Percentiles rank a stretch among this genome's conserved stretches.
Conservation (phyloP, 2,113 vertebrate genomes). For the Furnarius figulus region DNA sequence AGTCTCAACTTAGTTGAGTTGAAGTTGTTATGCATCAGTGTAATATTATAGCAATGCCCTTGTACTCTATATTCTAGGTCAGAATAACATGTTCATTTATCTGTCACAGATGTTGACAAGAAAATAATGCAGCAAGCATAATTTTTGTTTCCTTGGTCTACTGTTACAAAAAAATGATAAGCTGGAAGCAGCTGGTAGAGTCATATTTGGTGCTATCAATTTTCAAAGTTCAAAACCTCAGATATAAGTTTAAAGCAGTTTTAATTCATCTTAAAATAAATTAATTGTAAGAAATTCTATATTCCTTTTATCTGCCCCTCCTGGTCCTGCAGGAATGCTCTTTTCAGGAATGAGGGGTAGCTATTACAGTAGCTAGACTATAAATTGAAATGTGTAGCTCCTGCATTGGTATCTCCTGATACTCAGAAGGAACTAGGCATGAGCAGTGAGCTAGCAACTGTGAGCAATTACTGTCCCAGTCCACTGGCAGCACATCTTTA, state of each 20-base stretch:
- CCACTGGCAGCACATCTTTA: neutral
- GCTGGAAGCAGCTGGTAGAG: neutral
- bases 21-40: neutral
- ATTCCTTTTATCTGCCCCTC: neutral
- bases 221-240: neutral
- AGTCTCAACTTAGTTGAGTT: neutral
- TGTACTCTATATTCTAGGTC: neutral
- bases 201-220: neutral
- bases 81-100: neutral
- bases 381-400: neutral
- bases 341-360: neutral
- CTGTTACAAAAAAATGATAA: neutral
- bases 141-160: neutral
- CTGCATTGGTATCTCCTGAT: neutral
- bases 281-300: neutral
- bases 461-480: neutral
- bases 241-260: neutral
- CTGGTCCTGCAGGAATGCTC: neutral
- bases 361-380: neutral
- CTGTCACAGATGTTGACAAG: neutral
- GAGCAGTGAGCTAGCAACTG: neutral
- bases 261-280: neutral
- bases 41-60: neutral
- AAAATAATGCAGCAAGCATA: neutral
- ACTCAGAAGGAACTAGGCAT: neutral